Evolutionary conservation across 2,888 invertebrate genomes (phyloP).

Genomic region (Protonemura montana): DNA sequence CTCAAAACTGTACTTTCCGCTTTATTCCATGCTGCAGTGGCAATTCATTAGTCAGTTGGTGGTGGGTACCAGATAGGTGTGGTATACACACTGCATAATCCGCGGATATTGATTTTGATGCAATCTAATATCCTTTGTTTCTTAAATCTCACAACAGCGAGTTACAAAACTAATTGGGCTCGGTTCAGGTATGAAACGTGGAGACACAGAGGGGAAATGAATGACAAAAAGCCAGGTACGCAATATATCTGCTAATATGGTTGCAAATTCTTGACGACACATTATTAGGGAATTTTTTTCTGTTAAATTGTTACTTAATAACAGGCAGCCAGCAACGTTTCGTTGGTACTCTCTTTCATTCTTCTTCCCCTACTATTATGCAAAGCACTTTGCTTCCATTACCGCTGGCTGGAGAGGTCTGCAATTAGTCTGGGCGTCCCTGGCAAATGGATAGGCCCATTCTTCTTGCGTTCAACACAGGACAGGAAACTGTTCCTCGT

Average conservation of each 20-base stretch:
- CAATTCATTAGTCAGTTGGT: slow-evolving; percentile 1
- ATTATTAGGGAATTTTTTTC: background rate
- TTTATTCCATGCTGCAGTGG: background rate
- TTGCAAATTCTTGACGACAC: background rate
- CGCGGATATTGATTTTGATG: background rate
- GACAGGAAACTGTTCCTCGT: background rate
- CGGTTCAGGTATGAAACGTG: background rate
- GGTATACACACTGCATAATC: background rate
- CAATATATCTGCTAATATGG: background rate
- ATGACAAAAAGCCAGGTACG: background rate
- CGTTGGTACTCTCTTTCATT: background rate
- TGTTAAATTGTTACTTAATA: slow-evolving; percentile 3
- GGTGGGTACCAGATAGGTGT: background rate
- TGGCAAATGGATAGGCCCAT: slow-evolving; percentile 38
- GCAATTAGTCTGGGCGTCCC: slow-evolving; percentile 43
- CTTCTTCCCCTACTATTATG: slow-evolving; percentile 47
- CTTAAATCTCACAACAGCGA: background rate
- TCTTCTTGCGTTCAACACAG: slow-evolving; percentile 28
- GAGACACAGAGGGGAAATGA: background rate
- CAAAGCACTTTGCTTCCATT: slow-evolving; percentile 50
- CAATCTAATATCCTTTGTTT: background rate
- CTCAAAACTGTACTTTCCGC: background rate
- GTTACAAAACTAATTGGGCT: background rate
- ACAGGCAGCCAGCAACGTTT: background rate
- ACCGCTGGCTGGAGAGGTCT: slow-evolving; percentile 40